Percentiles rank a stretch among this genome's conserved stretches.
These are phyloP conservation scores for Antigone vipio DNA, from an alignment of 2,113 vertebrate species.

Conservation along the genomic window DNA sequence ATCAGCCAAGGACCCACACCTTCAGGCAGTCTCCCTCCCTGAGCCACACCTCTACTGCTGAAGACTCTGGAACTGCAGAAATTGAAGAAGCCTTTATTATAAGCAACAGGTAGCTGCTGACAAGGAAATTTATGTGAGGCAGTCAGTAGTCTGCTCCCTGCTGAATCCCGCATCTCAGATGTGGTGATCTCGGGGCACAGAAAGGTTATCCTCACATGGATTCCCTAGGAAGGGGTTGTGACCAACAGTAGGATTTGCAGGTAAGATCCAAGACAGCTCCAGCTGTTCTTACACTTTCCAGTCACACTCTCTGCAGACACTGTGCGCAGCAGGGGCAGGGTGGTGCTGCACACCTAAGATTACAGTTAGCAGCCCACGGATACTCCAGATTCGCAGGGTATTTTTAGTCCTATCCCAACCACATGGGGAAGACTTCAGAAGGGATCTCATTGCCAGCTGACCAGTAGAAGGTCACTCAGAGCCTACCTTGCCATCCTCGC, in stretches of 20 bases:
- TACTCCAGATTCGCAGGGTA: neutral
- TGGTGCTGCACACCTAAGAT: neutral
- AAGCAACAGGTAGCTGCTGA: neutral
- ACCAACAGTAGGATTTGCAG: neutral
- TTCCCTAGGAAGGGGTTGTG: neutral
- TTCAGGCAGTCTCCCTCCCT: neutral
- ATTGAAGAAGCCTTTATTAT: neutral
- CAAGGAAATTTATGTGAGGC: neutral
- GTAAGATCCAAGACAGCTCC: neutral
- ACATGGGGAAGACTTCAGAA: neutral
- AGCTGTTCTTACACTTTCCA: neutral
- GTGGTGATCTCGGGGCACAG: neutral
- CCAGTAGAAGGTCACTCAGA: neutral
- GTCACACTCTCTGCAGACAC: neutral
- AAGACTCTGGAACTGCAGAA: neutral
- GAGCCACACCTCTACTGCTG: neutral
- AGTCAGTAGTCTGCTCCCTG: neutral
- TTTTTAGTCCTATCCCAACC: neutral
- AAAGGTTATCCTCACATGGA: neutral
- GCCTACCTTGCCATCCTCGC: conserved; percentile 92
- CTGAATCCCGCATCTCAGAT: neutral
- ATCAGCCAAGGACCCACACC: neutral
- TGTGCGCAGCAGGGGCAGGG: neutral
- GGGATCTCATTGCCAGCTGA: neutral
- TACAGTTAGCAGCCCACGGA: neutral